A percentile compares a stretch with the other conserved stretches of the same genome.
phyloP scores from a whole-genome alignment of 1,140 invertebrate species.

The Maconellicoccus hirsutus region DNA sequence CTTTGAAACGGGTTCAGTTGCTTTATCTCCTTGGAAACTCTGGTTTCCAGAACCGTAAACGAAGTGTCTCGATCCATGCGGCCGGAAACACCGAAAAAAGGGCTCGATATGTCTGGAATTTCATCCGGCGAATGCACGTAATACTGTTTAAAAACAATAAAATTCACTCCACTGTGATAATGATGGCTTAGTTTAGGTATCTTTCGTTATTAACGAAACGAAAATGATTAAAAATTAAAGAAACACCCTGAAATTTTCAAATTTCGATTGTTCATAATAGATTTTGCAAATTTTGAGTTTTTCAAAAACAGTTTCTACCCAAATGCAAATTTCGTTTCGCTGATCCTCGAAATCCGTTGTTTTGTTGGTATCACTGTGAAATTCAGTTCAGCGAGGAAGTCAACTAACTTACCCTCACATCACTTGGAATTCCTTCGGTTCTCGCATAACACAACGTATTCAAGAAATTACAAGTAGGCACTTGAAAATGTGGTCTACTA shows the following conservation, averaged over 20 bases:
- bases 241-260: no score
- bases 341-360: no score
- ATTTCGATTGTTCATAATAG: no score
- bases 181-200: no score
- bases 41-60: constrained; percentile 41
- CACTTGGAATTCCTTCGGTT: constrained; percentile 29
- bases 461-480: constrained; percentile 31
- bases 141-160: constrained; percentile 37
- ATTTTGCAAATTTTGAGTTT: no score
- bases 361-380: no score
- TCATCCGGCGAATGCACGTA: constrained; percentile 46
- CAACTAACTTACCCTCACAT: constrained; percentile 29
- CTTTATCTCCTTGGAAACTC: constrained; percentile 34
- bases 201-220: no score
- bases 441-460: constrained; percentile 32
- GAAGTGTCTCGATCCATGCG: constrained; percentile 38
- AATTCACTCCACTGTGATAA: no score
- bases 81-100: constrained; percentile 32
- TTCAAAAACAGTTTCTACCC: no score
- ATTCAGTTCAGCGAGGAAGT: no score
- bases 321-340: no score
- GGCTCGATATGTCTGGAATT: constrained; percentile 36
- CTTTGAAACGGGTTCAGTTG: constrained; percentile 44
- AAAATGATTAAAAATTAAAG: background rate
- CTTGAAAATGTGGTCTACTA: constrained; percentile 2